phyloP scores from a whole-genome alignment of 2,888 invertebrate species.

The Ephialtes manifestator region DNA sequence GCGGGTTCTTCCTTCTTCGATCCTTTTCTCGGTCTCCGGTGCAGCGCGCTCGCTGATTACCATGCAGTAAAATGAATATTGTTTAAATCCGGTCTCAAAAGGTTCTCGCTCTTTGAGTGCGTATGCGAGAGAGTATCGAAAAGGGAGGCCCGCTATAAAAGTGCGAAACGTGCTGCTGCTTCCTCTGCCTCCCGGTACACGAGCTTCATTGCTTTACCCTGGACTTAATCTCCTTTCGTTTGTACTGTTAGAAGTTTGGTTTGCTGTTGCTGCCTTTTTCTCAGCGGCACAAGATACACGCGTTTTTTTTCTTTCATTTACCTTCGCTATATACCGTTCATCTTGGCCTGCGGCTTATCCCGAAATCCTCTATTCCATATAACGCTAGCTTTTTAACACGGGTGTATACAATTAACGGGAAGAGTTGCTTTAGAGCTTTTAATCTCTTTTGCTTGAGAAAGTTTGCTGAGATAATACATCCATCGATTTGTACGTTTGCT shows the following conservation, averaged over 20 bases:
- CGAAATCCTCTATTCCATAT: slow-evolving; percentile 38
- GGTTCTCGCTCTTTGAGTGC: slow-evolving; percentile 61
- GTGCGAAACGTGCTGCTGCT: slow-evolving; percentile 50
- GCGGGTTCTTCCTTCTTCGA: slow-evolving; percentile 28
- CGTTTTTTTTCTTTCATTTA: slow-evolving; percentile 11
- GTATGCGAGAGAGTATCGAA: slow-evolving; percentile 52
- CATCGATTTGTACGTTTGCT: not conserved
- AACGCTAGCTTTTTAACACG: slow-evolving; percentile 63
- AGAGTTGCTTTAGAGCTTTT: slow-evolving; percentile 41
- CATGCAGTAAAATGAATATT: slow-evolving; percentile 79
- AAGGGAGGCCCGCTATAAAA: slow-evolving; percentile 63
- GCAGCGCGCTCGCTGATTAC: slow-evolving; percentile 67
- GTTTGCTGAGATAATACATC: not conserved
- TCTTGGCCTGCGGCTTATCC: slow-evolving; percentile 46
- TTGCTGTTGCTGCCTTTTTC: not conserved
- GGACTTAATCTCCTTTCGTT: slow-evolving; percentile 58
- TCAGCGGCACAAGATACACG: not conserved
- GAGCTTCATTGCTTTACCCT: slow-evolving; percentile 29
- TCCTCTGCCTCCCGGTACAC: not conserved
- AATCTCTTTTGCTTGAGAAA: slow-evolving; percentile 43
- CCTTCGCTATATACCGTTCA: slow-evolving; percentile 15
- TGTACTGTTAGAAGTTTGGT: slow-evolving; percentile 13
- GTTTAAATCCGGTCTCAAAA: slow-evolving; percentile 79
- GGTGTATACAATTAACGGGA: slow-evolving; percentile 44
- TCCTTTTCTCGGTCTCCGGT: slow-evolving; percentile 32